These are phyloP conservation scores for Trididemnum miniatum DNA, from an alignment of 23 tunicate species.

Conservation along the genomic window DNA sequence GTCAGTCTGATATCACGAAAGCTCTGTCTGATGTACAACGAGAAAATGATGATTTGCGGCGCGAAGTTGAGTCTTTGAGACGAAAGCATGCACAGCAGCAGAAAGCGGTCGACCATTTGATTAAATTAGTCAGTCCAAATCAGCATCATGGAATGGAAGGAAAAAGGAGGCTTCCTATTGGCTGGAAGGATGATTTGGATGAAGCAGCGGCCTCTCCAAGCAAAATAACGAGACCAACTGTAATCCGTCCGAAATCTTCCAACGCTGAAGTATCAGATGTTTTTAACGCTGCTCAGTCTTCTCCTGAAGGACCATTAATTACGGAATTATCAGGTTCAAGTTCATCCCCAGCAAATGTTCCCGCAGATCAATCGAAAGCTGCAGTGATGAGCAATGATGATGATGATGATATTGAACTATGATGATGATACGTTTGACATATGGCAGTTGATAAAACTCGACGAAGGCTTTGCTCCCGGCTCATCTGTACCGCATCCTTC, in stretches of 20 bases:
- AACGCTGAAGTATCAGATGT: neutral
- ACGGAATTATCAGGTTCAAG: slow-evolving; percentile 33
- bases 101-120: slow-evolving; percentile 85
- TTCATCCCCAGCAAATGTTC: neutral
- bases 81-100: slow-evolving; percentile 91
- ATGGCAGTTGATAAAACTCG: slow-evolving; percentile 4
- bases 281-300: neutral
- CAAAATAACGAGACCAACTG: slow-evolving; percentile 2
- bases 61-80: slow-evolving; percentile 76
- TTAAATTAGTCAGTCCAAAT: slow-evolving; percentile 70
- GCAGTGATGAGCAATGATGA: neutral
- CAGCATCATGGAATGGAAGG: slow-evolving; percentile 85
- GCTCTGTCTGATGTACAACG: slow-evolving; percentile 46
- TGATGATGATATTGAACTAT: no score
- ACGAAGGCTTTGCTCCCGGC: neutral
- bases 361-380: no score
- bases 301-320: slow-evolving; percentile 47
- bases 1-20: slow-evolving; percentile 40
- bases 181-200: slow-evolving; percentile 49
- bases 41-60: slow-evolving; percentile 82
- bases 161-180: slow-evolving; percentile 50
- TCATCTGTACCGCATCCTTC: no score
- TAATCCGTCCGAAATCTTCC: neutral
- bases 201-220: neutral
- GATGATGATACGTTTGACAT: slow-evolving; percentile 22